Conservation (phyloP, 37 sponge, comb jelly and placozoan genomes). For the Spongilla lacustris region DNA sequence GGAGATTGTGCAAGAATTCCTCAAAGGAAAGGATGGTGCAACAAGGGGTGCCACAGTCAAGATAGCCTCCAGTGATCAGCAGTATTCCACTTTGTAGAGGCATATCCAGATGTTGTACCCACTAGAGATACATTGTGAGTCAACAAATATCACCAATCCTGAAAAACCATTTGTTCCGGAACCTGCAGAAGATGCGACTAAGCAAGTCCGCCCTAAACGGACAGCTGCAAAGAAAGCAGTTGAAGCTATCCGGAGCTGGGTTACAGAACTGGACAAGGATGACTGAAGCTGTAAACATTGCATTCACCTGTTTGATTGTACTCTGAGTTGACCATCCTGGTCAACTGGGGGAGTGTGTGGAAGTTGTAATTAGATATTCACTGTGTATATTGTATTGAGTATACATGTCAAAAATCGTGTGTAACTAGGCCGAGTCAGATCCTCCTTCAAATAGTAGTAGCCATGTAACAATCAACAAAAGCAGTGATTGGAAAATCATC, state of each 20-base stretch:
- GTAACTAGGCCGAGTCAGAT: not conserved
- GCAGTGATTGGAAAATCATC: not conserved
- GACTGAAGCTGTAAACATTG: slow-evolving; percentile 14
- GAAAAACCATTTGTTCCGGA: not conserved
- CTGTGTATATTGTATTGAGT: not conserved
- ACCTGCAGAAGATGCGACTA: not conserved
- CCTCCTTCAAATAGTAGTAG: not conserved
- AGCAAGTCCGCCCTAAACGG: slow-evolving; percentile 6
- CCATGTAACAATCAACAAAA: not conserved
- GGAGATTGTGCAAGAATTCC: slow-evolving; percentile 8
- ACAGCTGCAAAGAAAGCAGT: slow-evolving; percentile 21
- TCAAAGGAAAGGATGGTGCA: not conserved
- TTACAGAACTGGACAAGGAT: slow-evolving; percentile 13
- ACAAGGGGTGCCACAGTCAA: slow-evolving; percentile 1
- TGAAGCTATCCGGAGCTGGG: not conserved
- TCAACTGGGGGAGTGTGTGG: slow-evolving; percentile 49
- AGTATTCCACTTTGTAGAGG: slow-evolving; percentile 18
- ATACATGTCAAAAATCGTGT: not conserved
- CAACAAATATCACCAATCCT: not conserved
- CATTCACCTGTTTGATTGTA: not conserved
- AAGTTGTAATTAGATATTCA: not conserved
- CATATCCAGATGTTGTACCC: slow-evolving; percentile 39
- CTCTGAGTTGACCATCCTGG: slow-evolving; percentile 31
- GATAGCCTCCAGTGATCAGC: slow-evolving; percentile 3
- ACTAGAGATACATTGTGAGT: slow-evolving; percentile 17